A percentile compares a stretch with the other conserved stretches of the same genome.
Evolutionary conservation across 2,797 vertebrate species (phyloP).

Genomic region (Neosilurus mollespiculum): DNA sequence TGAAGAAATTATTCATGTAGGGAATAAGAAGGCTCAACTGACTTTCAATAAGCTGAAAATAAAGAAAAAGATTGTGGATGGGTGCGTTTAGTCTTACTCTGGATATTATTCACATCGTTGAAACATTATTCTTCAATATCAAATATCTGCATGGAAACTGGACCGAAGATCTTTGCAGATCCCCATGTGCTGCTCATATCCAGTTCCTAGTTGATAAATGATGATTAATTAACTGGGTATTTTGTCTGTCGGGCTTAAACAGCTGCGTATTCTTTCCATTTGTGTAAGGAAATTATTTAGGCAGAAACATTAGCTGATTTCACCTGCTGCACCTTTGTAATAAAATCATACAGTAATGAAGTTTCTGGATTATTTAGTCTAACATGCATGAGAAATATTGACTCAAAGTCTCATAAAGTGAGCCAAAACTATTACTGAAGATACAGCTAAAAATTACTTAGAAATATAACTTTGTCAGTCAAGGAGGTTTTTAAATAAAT

Average conservation of each 20-base stretch:
- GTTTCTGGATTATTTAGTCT: conserved; percentile 71
- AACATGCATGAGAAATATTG: conserved; percentile 66
- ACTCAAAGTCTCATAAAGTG: conserved; percentile 67
- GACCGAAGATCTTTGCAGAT: neutral
- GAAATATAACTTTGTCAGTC: conserved; percentile 62
- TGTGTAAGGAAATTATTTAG: conserved; percentile 57
- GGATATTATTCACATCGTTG: neutral
- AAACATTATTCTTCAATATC: conserved; percentile 5
- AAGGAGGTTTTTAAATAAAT: conserved; percentile 49
- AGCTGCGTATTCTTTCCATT: conserved; percentile 35
- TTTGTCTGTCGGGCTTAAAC: conserved; percentile 19
- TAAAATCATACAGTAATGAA: conserved; percentile 41
- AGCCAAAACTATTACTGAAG: conserved; percentile 62
- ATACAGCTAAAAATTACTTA: conserved; percentile 55
- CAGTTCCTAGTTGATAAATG: conserved; percentile 58
- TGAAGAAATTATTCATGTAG: neutral
- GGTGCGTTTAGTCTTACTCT: neutral
- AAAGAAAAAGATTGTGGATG: neutral
- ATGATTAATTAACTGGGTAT: conserved; percentile 40
- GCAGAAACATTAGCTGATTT: conserved; percentile 61
- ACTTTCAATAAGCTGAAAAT: neutral
- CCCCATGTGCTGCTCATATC: conserved; percentile 43
- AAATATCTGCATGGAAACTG: neutral
- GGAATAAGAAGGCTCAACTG: neutral
- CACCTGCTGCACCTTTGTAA: conserved; percentile 36